phyloP scores from a whole-genome alignment of 2,888 invertebrate species.

The Folsomia manolachei region DNA sequence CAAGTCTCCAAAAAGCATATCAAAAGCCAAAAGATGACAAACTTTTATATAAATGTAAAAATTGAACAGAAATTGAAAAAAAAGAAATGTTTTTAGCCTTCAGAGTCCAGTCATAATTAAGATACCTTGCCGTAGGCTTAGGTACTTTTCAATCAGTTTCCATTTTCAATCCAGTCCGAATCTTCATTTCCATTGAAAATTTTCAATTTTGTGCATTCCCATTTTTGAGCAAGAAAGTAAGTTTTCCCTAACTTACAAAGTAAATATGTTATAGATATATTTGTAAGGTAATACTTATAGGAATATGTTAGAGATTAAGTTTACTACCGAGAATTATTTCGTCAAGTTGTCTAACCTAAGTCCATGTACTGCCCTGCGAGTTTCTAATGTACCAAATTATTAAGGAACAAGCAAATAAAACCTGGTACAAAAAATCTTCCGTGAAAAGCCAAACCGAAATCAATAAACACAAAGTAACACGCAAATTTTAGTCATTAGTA shows the following conservation, averaged over 20 bases:
- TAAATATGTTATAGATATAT: neutral
- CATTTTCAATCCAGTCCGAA: constrained; percentile 11
- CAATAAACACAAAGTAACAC: constrained; percentile 1
- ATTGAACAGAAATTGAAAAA: too few species aligned
- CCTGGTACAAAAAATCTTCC: neutral
- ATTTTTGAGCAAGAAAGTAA: constrained; percentile 19
- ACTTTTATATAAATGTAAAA: too few species aligned
- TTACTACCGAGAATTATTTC: too few species aligned
- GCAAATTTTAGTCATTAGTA: neutral
- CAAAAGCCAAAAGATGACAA: too few species aligned
- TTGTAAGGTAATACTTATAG: neutral
- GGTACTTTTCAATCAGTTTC: neutral
- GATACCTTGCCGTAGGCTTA: too few species aligned
- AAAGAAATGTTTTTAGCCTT: too few species aligned
- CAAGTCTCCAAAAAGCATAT: too few species aligned
- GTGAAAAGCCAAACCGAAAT: neutral
- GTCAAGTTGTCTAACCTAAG: too few species aligned
- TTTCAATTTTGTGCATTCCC: constrained; percentile 6
- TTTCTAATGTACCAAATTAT: too few species aligned
- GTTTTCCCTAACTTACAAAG: neutral
- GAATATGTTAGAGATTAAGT: neutral
- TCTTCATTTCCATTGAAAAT: constrained; percentile 1
- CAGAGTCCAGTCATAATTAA: too few species aligned
- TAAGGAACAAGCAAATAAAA: neutral
- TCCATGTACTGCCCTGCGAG: too few species aligned